Percentiles rank a stretch among this genome's conserved stretches.
These are phyloP conservation scores for Phyllotreta cruciferae DNA, from an alignment of 2,888 invertebrate genomes.

Conservation along the genomic window DNA sequence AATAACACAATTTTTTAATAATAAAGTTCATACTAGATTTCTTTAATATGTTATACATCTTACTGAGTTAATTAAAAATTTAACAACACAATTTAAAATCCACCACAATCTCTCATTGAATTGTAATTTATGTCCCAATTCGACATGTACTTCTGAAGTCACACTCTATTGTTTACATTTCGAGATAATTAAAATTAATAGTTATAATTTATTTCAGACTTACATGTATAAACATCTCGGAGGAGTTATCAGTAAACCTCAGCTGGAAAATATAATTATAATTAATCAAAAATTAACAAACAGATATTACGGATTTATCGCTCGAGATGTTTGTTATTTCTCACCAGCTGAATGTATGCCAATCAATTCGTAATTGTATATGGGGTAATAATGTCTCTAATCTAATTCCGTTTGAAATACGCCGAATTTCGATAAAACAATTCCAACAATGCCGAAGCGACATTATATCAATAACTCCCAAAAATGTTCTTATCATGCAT, in stretches of 20 bases:
- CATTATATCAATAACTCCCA: too few relatives aligned
- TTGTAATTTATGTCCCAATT: too few relatives aligned
- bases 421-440: too few relatives aligned
- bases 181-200: slow-evolving; percentile 35
- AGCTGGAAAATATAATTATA: slow-evolving; percentile 39
- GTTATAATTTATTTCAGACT: slow-evolving; percentile 37
- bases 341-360: slow-evolving; percentile 47
- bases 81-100: too few relatives aligned
- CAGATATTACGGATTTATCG: slow-evolving; percentile 22
- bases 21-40: neutral
- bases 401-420: slow-evolving; percentile 39
- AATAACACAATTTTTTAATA: too few relatives aligned
- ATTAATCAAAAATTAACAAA: slow-evolving; percentile 48
- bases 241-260: slow-evolving; percentile 37
- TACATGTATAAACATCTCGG: slow-evolving; percentile 28
- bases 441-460: too few relatives aligned
- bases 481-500: too few relatives aligned
- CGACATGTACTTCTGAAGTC: too few relatives aligned
- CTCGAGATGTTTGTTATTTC: slow-evolving; percentile 45
- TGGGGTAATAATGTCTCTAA: slow-evolving; percentile 39
- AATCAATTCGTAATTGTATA: slow-evolving; percentile 46
- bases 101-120: too few relatives aligned
- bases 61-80: too few relatives aligned
- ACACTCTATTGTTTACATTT: slow-evolving; percentile 27
- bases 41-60: too few relatives aligned